These are phyloP conservation scores for Bucorvus abyssinicus DNA, from an alignment of 2,797 vertebrate genomes.

Conservation along the genomic window DNA sequence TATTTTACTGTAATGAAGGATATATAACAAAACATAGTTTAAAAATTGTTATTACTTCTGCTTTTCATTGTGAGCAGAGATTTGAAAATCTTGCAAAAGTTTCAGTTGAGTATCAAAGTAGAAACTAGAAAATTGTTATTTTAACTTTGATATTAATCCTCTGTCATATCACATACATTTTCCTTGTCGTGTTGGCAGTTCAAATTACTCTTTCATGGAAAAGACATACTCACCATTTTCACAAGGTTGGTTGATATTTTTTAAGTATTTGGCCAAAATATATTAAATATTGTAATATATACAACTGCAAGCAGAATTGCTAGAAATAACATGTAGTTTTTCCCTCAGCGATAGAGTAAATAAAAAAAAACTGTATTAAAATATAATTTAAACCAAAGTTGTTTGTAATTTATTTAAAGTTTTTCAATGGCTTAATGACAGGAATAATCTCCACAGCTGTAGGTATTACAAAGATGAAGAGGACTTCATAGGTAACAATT, in stretches of 20 bases:
- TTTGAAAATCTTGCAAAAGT: neutral
- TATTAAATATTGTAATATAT: neutral
- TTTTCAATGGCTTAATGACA: neutral
- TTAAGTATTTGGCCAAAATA: neutral
- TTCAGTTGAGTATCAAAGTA: neutral
- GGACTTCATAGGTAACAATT: neutral
- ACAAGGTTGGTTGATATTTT: neutral
- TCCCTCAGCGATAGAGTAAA: neutral
- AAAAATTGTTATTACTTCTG: neutral
- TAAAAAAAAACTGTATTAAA: neutral
- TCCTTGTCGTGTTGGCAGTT: neutral
- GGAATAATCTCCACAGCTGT: neutral
- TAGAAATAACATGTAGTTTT: neutral
- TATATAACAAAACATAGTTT: neutral
- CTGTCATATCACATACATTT: neutral
- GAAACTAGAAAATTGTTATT: neutral
- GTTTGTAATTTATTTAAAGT: neutral
- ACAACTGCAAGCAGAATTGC: neutral
- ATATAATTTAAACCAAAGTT: neutral
- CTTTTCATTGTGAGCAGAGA: neutral
- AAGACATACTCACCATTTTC: neutral
- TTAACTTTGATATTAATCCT: neutral
- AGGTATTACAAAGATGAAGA: neutral
- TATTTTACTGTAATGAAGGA: neutral
- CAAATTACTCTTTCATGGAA: neutral